Conservation (phyloP, 2,113 vertebrate species). For the Phocoena sinus region DNA sequence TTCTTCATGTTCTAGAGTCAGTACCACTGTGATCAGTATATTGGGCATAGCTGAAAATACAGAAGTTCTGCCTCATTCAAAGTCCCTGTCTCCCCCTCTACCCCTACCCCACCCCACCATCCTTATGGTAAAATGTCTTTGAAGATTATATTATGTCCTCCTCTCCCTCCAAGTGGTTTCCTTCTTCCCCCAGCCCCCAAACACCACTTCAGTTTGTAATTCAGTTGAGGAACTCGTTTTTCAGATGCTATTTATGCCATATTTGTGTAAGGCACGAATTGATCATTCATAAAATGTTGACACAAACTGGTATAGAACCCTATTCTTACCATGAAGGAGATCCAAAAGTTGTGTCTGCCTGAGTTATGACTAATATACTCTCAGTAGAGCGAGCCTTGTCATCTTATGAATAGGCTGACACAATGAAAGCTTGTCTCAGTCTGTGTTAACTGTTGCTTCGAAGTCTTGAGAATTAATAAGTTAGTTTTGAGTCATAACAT, state of each 20-base stretch:
- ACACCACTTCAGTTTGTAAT: background rate
- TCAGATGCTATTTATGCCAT: background rate
- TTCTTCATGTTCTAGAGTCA: background rate
- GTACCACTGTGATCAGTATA: background rate
- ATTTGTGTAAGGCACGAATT: background rate
- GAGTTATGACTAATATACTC: conserved; percentile 1
- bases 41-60: background rate
- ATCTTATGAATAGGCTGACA: background rate
- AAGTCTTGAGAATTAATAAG: conserved; percentile 41
- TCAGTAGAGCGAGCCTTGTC: conserved; percentile 1
- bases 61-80: background rate
- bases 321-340: background rate
- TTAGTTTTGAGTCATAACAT: conserved; percentile 37
- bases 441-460: conserved; percentile 17
- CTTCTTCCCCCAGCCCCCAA: background rate
- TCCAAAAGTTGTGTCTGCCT: background rate
- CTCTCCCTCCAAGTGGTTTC: background rate
- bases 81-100: background rate
- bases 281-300: background rate
- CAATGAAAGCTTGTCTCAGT: background rate
- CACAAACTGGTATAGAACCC: background rate
- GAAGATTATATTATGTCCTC: background rate
- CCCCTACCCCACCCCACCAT: no score
- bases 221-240: conserved; percentile 15
- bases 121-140: conserved; percentile 2